Evolutionary conservation across 2,797 vertebrate genomes (phyloP).

Genomic region (Pangasius krempfi): DNA sequence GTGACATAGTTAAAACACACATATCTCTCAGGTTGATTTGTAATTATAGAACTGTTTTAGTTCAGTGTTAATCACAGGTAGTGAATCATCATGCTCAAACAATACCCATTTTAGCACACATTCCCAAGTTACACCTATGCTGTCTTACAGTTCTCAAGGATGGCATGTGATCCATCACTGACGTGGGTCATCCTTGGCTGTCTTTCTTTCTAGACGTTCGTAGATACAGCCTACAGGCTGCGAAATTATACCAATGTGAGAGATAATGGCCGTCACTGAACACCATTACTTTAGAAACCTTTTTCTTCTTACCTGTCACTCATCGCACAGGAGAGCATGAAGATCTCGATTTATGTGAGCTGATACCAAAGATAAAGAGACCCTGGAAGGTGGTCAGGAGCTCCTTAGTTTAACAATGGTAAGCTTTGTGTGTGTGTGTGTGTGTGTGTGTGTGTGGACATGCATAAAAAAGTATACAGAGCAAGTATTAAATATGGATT

Average conservation of each 20-base stretch:
- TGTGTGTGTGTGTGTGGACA: background rate
- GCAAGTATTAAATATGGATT: background rate
- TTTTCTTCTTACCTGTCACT: background rate
- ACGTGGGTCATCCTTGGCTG: slow-evolving; percentile 19
- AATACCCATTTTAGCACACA: background rate
- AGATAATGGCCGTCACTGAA: slow-evolving; percentile 47
- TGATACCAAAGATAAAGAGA: background rate
- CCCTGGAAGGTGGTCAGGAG: background rate
- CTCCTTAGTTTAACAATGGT: background rate
- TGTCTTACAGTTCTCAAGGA: background rate
- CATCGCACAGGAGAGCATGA: background rate
- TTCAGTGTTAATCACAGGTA: background rate
- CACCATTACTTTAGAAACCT: slow-evolving; percentile 6
- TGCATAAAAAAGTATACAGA: background rate
- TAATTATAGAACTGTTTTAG: background rate
- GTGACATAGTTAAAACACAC: background rate
- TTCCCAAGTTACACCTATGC: background rate
- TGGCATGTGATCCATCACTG: background rate
- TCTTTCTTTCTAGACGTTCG: slow-evolving; percentile 13
- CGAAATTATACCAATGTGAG: slow-evolving; percentile 4
- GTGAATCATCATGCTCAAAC: background rate
- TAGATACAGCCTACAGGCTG: slow-evolving; percentile 13
- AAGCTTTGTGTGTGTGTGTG: background rate
- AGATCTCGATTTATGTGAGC: background rate
- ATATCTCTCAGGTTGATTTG: background rate